phyloP scores from a whole-genome alignment of 2,888 invertebrate genomes.

The Aleiodes testaceus region DNA sequence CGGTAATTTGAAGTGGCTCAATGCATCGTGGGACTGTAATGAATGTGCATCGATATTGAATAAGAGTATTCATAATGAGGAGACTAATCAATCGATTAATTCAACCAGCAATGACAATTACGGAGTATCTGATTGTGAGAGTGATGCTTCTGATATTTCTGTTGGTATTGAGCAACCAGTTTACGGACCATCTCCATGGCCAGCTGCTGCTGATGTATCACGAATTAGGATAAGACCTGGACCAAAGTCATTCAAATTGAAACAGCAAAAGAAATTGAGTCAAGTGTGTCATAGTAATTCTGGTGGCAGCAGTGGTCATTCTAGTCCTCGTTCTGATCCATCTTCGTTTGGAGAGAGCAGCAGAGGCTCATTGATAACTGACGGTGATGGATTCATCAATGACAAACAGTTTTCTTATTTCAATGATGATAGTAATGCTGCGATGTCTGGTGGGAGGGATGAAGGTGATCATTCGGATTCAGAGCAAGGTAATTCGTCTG shows the following conservation, averaged over 20 bases:
- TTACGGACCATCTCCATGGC: constrained; percentile 26
- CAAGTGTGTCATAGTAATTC: background rate
- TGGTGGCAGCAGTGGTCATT: background rate
- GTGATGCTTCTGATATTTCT: constrained; percentile 65
- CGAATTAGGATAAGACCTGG: constrained; percentile 57
- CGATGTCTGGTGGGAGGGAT: no score
- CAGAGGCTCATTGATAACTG: background rate
- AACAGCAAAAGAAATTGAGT: constrained; percentile 46
- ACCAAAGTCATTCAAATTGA: constrained; percentile 61
- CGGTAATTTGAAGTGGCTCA: constrained; percentile 69
- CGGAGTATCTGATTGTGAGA: constrained; percentile 43
- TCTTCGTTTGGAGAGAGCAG: background rate
- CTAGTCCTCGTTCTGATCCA: background rate
- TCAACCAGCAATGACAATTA: constrained; percentile 14
- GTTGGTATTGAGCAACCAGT: constrained; percentile 58
- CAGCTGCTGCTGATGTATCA: constrained; percentile 28
- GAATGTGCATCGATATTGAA: constrained; percentile 68
- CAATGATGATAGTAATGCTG: no score
- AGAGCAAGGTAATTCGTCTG: background rate
- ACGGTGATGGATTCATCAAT: constrained; percentile 23
- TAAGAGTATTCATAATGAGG: constrained; percentile 33
- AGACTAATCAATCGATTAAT: background rate
- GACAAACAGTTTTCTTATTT: background rate
- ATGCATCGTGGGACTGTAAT: constrained; percentile 72
- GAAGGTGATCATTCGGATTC: no score